Conservation (phyloP, 2,797 vertebrate species). For the Microctenopoma stevenorrisi region DNA sequence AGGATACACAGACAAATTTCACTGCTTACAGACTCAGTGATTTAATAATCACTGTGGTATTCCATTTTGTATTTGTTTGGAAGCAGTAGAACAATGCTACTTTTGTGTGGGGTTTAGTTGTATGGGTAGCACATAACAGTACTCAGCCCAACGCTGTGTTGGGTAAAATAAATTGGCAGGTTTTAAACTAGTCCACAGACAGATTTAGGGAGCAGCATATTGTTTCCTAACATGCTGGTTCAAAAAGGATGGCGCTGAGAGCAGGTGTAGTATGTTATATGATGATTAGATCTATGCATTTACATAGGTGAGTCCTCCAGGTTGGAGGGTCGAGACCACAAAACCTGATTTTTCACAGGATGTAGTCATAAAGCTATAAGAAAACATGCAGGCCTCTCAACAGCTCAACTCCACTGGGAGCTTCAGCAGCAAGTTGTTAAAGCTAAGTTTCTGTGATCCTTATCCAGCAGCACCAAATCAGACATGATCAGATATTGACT, state of each 20-base stretch:
- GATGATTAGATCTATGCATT: constrained; percentile 58
- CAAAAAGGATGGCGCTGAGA: constrained; percentile 36
- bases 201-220: constrained; percentile 42
- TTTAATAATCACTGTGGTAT: constrained; percentile 29
- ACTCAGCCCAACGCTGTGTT: constrained; percentile 28
- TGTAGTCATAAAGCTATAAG: constrained; percentile 74
- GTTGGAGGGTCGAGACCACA: constrained; percentile 47
- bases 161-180: constrained; percentile 47
- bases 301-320: constrained; percentile 57
- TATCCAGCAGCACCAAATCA: constrained; percentile 67
- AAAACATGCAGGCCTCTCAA: constrained; percentile 64
- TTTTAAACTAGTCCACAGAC: constrained; percentile 43
- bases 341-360: constrained; percentile 63
- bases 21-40: constrained; percentile 54
- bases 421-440: constrained; percentile 77
- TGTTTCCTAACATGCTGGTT: constrained; percentile 53
- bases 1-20: constrained; percentile 56
- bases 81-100: constrained; percentile 55
- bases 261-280: constrained; percentile 31
- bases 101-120: constrained; percentile 45
- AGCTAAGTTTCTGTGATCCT: constrained; percentile 72
- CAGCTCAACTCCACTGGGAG: constrained; percentile 60
- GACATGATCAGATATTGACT: constrained; percentile 42
- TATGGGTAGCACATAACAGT: constrained; percentile 44
- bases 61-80: constrained; percentile 28